Evolutionary conservation across 2,888 invertebrate species (phyloP).

Genomic region (Caradrina clavipalpis): DNA sequence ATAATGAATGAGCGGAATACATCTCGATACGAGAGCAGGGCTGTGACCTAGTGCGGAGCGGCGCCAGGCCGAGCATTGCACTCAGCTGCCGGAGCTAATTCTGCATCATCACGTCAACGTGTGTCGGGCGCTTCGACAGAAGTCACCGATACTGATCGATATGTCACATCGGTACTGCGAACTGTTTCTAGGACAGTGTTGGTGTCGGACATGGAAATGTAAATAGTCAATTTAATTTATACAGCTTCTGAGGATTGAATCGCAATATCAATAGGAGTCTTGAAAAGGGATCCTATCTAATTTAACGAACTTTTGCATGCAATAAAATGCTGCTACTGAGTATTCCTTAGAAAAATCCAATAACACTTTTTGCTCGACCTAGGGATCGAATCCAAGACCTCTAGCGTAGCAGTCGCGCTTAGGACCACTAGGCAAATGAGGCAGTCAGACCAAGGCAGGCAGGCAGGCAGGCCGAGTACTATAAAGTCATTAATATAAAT

Average conservation of each 20-base stretch:
- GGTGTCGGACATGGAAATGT: conserved; percentile 2
- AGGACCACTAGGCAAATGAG: too few relatives aligned
- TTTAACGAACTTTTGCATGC: background rate
- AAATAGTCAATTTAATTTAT: conserved; percentile 13
- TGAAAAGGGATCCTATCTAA: background rate
- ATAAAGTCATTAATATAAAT: too few relatives aligned
- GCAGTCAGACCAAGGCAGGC: too few relatives aligned
- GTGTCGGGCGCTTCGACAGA: conserved; percentile 15
- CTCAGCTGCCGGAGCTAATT: conserved; percentile 56
- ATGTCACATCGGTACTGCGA: conserved; percentile 32
- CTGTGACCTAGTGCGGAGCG: conserved; percentile 65
- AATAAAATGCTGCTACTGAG: too few relatives aligned
- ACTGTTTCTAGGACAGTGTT: conserved; percentile 23
- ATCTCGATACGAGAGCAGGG: conserved; percentile 58
- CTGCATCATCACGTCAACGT: conserved; percentile 44
- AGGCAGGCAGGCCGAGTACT: too few relatives aligned
- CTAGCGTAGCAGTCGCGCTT: too few relatives aligned
- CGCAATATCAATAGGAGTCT: background rate
- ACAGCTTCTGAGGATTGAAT: background rate
- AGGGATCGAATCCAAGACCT: too few relatives aligned
- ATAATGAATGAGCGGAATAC: conserved; percentile 55
- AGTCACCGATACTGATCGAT: conserved; percentile 47
- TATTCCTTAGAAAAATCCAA: too few relatives aligned
- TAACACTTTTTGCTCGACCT: too few relatives aligned
- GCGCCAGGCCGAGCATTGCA: conserved; percentile 64